Evolutionary conservation across 2,888 invertebrate genomes (phyloP), one percentile per base, ranked within the genome.

Genomic region (Sarcophaga caerulescens): DNA sequence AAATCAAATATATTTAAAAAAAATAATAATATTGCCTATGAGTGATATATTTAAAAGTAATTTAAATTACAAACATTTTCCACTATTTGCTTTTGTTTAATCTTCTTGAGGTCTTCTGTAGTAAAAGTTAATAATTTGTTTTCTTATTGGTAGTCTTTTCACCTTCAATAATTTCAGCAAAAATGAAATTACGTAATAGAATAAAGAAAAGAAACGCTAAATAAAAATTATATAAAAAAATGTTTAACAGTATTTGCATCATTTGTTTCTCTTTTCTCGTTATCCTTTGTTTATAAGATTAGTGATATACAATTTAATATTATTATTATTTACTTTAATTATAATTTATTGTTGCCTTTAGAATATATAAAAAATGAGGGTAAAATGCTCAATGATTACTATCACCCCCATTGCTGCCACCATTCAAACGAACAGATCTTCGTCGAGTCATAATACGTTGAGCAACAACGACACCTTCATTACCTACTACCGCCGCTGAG

Each of bases 391-490:
- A 89, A 79, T 88, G 88, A 86, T 87, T 87, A 84, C 89, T 86
- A 23, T 89, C 89, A 57, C 87, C 87, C 1, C 85, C 88, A 52
- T 85, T 84, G 59, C 83, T 79, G 57, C 71, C 79, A 21, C 91
- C 91, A 81, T 92, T 92, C 77, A 90, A 89, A 35, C 92, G 91
- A 17, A 92, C 89, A 2, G 92, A 92, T 8, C 91, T 90, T 74
- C 92, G 90, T 83, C 91, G 89, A 47, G 91, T 91, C 79, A 92
- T 88, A 71, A 92, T 91, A 23, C 91, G 91, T 68, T 89, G 87
- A 47, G 88, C 82, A 23, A 80, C 80, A 17, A 84, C 84, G 23
- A 11, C 82, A n/a, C 87, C 85, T 62, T 85, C 45, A 19, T 87
- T 88, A 19, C 75, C 52, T 60, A 65, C 80, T 25, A 83, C 70